Conservation (phyloP, 2,888 invertebrate genomes). For the Leptinotarsa haldemani region DNA sequence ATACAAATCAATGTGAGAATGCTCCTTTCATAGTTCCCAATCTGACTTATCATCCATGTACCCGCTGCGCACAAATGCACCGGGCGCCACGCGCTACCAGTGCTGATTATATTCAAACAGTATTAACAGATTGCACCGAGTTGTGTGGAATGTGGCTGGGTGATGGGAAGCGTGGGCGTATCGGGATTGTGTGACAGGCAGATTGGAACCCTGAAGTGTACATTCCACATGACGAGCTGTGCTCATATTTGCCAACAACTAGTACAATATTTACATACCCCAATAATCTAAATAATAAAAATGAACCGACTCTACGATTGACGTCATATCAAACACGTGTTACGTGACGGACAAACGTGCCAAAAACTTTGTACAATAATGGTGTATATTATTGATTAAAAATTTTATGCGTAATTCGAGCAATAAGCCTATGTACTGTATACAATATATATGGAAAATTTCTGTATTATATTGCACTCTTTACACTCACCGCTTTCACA, state of each 20-base stretch:
- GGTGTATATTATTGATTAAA: slow-evolving; percentile 28
- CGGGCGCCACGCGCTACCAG: slow-evolving; percentile 41
- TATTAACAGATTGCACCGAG: slow-evolving; percentile 43
- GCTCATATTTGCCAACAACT: slow-evolving; percentile 60
- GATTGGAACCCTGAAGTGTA: slow-evolving; percentile 75
- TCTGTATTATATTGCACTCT: slow-evolving; percentile 2
- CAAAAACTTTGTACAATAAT: slow-evolving; percentile 56
- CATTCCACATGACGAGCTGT: slow-evolving; percentile 69
- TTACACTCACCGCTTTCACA: slow-evolving; percentile 73
- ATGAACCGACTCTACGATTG: slow-evolving; percentile 30
- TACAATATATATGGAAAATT: slow-evolving; percentile 49
- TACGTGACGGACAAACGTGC: slow-evolving; percentile 59
- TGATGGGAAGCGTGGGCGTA: slow-evolving; percentile 51
- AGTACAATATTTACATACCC: slow-evolving; percentile 56
- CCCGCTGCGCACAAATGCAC: slow-evolving; percentile 57
- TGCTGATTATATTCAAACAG: slow-evolving; percentile 36
- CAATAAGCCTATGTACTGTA: slow-evolving; percentile 60
- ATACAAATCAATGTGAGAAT: slow-evolving; percentile 73
- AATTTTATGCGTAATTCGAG: slow-evolving; percentile 53
- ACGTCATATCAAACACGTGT: neutral
- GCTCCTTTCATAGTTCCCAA: slow-evolving; percentile 83
- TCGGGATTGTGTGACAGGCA: slow-evolving; percentile 63
- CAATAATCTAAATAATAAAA: slow-evolving; percentile 19
- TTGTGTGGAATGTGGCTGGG: slow-evolving; percentile 62
- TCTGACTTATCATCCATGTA: slow-evolving; percentile 70